A percentile compares a stretch with the other conserved stretches of the same genome.
Conservation (phyloP, 2,888 invertebrate species). For the Synanthedon vespiformis region DNA sequence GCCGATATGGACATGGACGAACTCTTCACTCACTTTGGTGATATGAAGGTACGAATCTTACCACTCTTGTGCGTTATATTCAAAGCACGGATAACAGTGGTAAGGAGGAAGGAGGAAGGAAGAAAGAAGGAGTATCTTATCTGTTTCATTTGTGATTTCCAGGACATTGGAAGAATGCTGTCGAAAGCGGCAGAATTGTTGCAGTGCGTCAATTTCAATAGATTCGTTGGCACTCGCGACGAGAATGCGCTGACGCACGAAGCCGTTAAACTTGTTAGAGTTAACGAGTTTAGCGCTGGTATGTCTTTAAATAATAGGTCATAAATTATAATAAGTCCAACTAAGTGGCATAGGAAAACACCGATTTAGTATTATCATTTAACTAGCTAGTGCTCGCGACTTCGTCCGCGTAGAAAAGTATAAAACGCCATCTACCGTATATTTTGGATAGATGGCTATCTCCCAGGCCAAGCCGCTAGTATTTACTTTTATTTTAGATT, state of each 20-base stretch:
- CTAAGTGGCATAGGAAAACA: too few species aligned
- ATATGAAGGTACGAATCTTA: slow-evolving; percentile 26
- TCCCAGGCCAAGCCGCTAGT: too few species aligned
- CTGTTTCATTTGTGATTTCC: slow-evolving; percentile 1
- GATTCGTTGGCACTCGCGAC: slow-evolving; percentile 61
- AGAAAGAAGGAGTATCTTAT: too few species aligned
- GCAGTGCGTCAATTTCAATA: slow-evolving; percentile 72
- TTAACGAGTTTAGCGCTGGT: slow-evolving; percentile 79
- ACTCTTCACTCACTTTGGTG: slow-evolving; percentile 36
- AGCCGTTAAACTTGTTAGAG: slow-evolving; percentile 68
- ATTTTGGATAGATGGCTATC: too few species aligned
- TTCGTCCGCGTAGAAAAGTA: too few species aligned
- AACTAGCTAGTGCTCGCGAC: too few species aligned
- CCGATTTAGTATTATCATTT: too few species aligned
- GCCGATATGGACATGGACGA: slow-evolving; percentile 31
- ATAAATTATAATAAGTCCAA: too few species aligned
- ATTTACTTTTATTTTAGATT: too few species aligned
- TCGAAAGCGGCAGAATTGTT: slow-evolving; percentile 70
- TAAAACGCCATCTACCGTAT: too few species aligned
- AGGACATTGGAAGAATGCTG: slow-evolving; percentile 60
- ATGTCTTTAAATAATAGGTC: slow-evolving; percentile 12
- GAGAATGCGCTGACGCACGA: slow-evolving; percentile 67
- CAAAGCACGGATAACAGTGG: background rate
- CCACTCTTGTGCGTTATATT: background rate
- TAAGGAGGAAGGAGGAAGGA: too few species aligned